Evolutionary conservation across 2,113 vertebrate genomes (phyloP).

Genomic region (Tamias sibiricus): DNA sequence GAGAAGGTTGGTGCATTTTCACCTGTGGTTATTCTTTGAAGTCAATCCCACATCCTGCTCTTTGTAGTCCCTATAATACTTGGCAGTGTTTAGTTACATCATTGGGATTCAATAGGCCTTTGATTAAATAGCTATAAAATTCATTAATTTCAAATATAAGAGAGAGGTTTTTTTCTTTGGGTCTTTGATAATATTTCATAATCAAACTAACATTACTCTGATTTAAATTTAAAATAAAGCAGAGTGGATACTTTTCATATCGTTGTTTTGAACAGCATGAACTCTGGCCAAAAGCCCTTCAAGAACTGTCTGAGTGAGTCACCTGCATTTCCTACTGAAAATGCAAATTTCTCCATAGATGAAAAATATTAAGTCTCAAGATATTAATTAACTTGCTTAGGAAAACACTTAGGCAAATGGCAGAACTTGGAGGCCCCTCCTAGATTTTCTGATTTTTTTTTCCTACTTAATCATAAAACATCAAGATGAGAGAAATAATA

Average conservation of each 20-base stretch:
- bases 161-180: neutral
- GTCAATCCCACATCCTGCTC: neutral
- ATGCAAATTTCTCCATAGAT: conserved; percentile 8
- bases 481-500: neutral
- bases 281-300: conserved; percentile 32
- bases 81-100: neutral
- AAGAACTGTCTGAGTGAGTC: conserved; percentile 45
- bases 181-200: neutral
- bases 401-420: conserved; percentile 14
- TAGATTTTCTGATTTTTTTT: conserved; percentile 46
- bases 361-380: conserved; percentile 38
- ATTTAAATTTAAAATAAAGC: conserved; percentile 69
- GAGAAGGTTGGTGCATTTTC: neutral
- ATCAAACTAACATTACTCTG: conserved; percentile 58
- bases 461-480: conserved; percentile 35
- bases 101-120: conserved; percentile 29
- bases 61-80: neutral
- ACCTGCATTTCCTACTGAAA: conserved; percentile 42
- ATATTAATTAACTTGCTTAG: conserved; percentile 60
- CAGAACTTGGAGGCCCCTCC: neutral
- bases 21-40: neutral
- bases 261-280: conserved; percentile 69
- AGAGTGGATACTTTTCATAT: conserved; percentile 50
- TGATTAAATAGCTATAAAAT: conserved; percentile 68
- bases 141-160: conserved; percentile 53